Conservation (phyloP, 2,113 vertebrate species). For the Pachycephala philippinensis region DNA sequence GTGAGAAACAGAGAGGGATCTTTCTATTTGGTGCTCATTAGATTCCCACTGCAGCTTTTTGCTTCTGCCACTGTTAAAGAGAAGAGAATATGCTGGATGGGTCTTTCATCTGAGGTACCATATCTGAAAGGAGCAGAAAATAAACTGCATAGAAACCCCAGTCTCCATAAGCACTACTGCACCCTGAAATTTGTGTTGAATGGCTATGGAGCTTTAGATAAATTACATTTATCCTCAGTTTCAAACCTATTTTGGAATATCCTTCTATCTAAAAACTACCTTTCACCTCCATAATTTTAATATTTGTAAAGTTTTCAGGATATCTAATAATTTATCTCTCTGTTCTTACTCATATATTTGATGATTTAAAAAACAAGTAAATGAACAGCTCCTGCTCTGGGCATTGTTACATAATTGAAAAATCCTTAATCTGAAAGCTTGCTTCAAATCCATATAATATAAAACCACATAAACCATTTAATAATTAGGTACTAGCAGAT, state of each 20-base stretch:
- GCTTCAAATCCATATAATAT: background rate
- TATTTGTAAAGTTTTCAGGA: background rate
- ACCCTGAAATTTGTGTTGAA: background rate
- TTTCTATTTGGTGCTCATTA: background rate
- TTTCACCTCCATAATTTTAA: background rate
- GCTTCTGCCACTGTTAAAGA: background rate
- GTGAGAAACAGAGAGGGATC: background rate
- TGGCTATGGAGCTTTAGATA: background rate
- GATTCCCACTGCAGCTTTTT: background rate
- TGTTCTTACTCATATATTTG: background rate
- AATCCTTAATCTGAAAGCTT: slow-evolving; percentile 28
- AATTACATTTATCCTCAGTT: background rate
- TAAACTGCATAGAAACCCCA: background rate
- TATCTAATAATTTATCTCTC: slow-evolving; percentile 5
- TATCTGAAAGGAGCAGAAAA: background rate
- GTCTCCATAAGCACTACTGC: background rate
- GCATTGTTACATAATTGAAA: slow-evolving; percentile 35
- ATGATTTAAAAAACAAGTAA: slow-evolving; percentile 8
- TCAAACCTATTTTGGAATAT: background rate
- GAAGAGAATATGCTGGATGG: background rate
- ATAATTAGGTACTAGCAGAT: slow-evolving; percentile 34
- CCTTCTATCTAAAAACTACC: background rate
- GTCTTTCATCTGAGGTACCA: background rate
- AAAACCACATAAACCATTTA: slow-evolving; percentile 31
- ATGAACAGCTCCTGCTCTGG: slow-evolving; percentile 17